phyloP scores from a whole-genome alignment of 2,888 invertebrate genomes.

The Tipula lateralis region DNA sequence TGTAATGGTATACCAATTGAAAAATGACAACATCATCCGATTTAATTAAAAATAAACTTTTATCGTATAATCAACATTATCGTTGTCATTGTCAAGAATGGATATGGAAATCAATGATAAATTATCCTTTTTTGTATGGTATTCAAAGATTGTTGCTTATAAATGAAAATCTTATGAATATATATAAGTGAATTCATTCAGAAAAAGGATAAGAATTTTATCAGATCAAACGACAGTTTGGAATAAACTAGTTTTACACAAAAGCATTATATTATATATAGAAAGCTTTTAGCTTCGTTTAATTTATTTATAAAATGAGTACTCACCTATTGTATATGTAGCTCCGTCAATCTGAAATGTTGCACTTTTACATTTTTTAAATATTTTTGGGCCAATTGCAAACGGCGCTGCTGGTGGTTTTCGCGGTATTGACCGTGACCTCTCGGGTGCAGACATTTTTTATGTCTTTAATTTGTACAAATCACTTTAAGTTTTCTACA shows the following conservation, averaged over 20 bases:
- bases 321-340: slow-evolving; percentile 75
- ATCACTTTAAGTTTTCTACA: background rate
- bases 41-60: background rate
- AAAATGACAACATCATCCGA: background rate
- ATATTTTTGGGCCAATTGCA: slow-evolving; percentile 53
- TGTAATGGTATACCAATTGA: background rate
- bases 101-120: background rate
- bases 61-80: background rate
- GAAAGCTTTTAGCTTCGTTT: too few species aligned
- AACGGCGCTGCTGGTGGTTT: slow-evolving; percentile 39
- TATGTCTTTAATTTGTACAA: too few species aligned
- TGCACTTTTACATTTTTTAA: slow-evolving; percentile 81
- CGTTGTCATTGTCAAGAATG: background rate
- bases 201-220: too few species aligned
- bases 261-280: background rate
- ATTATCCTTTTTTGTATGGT: too few species aligned
- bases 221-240: too few species aligned
- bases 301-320: background rate
- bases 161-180: too few species aligned
- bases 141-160: too few species aligned
- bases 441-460: slow-evolving; percentile 28
- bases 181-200: too few species aligned
- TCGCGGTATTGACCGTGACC: slow-evolving; percentile 19
- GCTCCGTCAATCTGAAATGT: slow-evolving; percentile 83
- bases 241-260: background rate